Conservation (phyloP, 2,113 vertebrate genomes). For the Pluvianellus socialis region DNA sequence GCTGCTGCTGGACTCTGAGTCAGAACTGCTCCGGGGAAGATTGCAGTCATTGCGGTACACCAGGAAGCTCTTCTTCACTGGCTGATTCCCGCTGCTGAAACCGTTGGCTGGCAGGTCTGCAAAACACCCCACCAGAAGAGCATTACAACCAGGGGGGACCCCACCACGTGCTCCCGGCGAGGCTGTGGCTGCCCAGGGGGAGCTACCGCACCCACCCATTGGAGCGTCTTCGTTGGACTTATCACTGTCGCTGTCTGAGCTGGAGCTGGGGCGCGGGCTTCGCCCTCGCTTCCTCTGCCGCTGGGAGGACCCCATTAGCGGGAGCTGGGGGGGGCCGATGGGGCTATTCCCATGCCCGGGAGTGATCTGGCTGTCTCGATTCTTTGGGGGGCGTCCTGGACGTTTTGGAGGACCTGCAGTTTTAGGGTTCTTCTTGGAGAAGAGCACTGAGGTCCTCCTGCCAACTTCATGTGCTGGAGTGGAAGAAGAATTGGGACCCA, state of each 20-base stretch:
- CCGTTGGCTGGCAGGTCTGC: conserved; percentile 92
- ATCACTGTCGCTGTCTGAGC: conserved; percentile 95
- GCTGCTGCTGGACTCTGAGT: conserved; percentile 96
- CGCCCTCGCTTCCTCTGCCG: conserved; percentile 90
- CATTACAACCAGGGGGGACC: not conserved
- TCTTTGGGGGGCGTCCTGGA: conserved; percentile 95
- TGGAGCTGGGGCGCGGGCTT: conserved; percentile 91
- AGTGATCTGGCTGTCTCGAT: conserved; percentile 86
- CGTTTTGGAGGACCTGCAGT: conserved; percentile 93
- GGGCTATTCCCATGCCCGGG: conserved; percentile 85
- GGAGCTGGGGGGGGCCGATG: conserved; percentile 92
- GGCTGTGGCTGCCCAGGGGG: fast-evolving
- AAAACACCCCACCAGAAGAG: not conserved
- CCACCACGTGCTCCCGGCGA: fast-evolving
- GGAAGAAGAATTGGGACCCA: conserved; percentile 87
- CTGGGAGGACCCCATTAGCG: conserved; percentile 79
- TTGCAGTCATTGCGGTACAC: conserved; percentile 95
- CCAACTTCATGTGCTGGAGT: conserved; percentile 93
- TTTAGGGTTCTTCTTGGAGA: conserved; percentile 98
- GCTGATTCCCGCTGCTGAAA: conserved; percentile 91
- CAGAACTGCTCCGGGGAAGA: conserved; percentile 94
- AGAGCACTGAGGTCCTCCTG: conserved; percentile 95
- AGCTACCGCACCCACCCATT: conserved; percentile 72
- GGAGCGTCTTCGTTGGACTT: conserved; percentile 78
- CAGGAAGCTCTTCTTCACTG: conserved; percentile 95